Base-by-base conservation (phyloP, 2,888 invertebrate genomes). In the Mactromeris polynyma region DNA sequence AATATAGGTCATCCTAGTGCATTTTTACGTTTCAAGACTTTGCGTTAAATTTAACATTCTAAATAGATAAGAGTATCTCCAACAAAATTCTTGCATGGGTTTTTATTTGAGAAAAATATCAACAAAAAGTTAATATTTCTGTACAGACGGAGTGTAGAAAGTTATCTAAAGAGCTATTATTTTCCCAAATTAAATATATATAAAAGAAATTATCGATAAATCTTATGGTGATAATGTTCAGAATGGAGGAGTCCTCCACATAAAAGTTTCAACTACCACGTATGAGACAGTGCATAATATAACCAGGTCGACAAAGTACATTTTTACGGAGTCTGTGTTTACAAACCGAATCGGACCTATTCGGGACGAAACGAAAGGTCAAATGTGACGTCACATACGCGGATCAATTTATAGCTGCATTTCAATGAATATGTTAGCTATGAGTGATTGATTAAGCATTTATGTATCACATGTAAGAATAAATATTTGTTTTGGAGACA, bases 351-450 rank as follows among this genome's bases (percentile, higher is more conserved):
- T 84, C 84, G 78, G 82, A 58, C 82, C 82, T 42, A 80, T 83
- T 81, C 81, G 89, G 91, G 91, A 91, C 88, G 85, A 73, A 78
- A 40, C 79, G 88, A 88, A 89, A 87, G 87, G 89, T 85, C 83
- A 87, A 85, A 51, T 78, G 79, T 85, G 86, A 91, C 91, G 91
- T 91, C 91, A 91, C 85, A n/a, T 46, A 77, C 38, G 91, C 89
- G 91, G 19, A 89, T n/a, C 46, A 54, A 89, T 89, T 54, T 21
- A 83, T 7, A n/a, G 31, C 31, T 2, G 7, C 17, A 54, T 33
- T 81, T 51, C n/a, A 14, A 19, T 54, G 42, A 14, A 21, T 79
- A 79, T n/a, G 11, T 40, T 64, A 26, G 58, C 6, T 26, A 64
- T n/a, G 7, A n/a, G n/a, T 9, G 1, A 64, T 64, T 64, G n/a